Evolutionary conservation across 2,797 vertebrate species (phyloP).

Genomic region (Craterocephalus amniculus): DNA sequence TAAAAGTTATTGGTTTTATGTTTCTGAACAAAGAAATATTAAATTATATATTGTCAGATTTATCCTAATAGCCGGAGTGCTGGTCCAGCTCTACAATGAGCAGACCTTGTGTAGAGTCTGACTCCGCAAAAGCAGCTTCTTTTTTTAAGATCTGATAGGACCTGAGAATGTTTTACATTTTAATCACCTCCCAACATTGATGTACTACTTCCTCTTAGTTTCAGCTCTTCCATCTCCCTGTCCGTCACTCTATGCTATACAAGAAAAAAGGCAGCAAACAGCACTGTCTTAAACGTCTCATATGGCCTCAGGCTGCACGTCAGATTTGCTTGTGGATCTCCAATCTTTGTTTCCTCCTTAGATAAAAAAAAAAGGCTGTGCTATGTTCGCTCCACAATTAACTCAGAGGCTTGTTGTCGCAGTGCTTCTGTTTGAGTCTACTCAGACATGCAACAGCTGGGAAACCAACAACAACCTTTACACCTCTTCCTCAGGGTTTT

Average conservation of each 20-base stretch:
- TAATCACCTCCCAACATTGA: constrained; percentile 35
- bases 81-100: background rate
- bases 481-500: constrained; percentile 18
- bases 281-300: constrained; percentile 41
- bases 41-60: background rate
- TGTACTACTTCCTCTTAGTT: background rate
- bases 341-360: constrained; percentile 20
- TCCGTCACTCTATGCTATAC: constrained; percentile 44
- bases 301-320: constrained; percentile 33
- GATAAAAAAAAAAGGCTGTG: constrained; percentile 35
- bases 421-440: constrained; percentile 13
- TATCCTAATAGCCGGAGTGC: constrained; percentile 2
- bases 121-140: constrained; percentile 17
- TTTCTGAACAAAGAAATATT: background rate
- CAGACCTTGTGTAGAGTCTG: constrained; percentile 2
- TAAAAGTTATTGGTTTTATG: background rate
- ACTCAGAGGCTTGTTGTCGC: constrained; percentile 16
- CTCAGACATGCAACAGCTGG: constrained; percentile 5
- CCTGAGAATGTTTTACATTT: constrained; percentile 29
- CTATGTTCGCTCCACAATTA: constrained; percentile 38
- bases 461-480: constrained; percentile 18
- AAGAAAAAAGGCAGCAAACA: constrained; percentile 39
- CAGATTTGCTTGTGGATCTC: constrained; percentile 38
- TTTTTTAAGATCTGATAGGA: constrained; percentile 15
- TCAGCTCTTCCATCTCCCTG: constrained; percentile 2